A percentile compares a stretch with the other conserved stretches of the same genome.
Evolutionary conservation across 1,140 invertebrate species (phyloP).

Genomic region (Aricia agestis): DNA sequence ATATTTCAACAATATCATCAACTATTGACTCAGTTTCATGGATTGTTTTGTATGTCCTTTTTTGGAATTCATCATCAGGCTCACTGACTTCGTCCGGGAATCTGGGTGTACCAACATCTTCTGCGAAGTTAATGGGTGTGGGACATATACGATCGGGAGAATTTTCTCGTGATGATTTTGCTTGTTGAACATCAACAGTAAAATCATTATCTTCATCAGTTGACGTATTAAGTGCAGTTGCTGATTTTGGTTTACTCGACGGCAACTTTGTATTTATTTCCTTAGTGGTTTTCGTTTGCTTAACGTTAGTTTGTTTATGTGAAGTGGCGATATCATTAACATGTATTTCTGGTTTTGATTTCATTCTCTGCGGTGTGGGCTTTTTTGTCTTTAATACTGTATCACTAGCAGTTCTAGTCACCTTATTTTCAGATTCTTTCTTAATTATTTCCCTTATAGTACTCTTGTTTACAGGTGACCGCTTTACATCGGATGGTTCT

Average conservation of each 20-base stretch:
- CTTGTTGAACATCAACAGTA: conserved; percentile 80
- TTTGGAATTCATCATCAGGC: conserved; percentile 79
- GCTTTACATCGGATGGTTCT: conserved; percentile 36
- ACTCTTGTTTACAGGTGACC: conserved; percentile 36
- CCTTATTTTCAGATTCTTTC: conserved; percentile 67
- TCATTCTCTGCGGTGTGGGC: conserved; percentile 55
- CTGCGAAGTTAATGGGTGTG: conserved; percentile 77
- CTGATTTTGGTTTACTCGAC: conserved; percentile 66
- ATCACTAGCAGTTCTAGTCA: conserved; percentile 76
- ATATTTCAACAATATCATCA: conserved; percentile 76
- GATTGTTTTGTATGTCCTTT: conserved; percentile 59
- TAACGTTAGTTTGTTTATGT: conserved; percentile 34
- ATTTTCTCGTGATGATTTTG: conserved; percentile 83
- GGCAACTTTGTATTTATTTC: conserved; percentile 60
- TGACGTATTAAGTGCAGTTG: conserved; percentile 60
- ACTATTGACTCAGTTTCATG: conserved; percentile 69
- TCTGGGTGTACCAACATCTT: conserved; percentile 79
- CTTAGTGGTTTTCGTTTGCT: conserved; percentile 46
- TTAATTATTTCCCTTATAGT: conserved; percentile 47
- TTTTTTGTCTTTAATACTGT: conserved; percentile 73
- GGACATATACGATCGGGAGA: conserved; percentile 82
- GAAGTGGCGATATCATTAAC: conserved; percentile 49
- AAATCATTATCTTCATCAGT: conserved; percentile 68
- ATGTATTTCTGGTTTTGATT: conserved; percentile 71
- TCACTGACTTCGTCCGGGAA: conserved; percentile 83